Base-by-base conservation (phyloP, 2,888 invertebrate species). In the Stenichneumon culpator region DNA sequence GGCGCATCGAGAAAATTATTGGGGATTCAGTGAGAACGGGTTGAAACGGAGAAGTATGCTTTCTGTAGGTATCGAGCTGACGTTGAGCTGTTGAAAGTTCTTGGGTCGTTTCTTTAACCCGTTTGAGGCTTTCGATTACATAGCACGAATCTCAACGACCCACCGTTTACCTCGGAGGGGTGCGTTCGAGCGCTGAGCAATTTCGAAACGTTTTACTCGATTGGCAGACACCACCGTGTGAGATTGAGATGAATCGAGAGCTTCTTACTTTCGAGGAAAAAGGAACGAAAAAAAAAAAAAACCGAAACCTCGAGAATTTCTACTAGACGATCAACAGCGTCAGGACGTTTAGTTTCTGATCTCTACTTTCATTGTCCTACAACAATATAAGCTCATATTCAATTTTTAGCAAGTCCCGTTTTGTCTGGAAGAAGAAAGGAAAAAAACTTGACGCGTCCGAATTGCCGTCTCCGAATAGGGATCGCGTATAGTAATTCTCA, bases 1-100 rank as follows among this genome's bases (percentile, higher is more conserved):
- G 52, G 83, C 84, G 82, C 86, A 84, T 86, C 81, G 75, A 67
- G 75, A 63, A 87, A 78, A 86, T 82, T 82, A 74, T 73, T 73
- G 68, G 50, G 52, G 57, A 81, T 67, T 79, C 39, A 19, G 28
- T 28, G 52, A 47, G 54, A 67, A 75, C 9, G 36, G 68, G 72
- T 52, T 79, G 60, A 60, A 36, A 44, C 52, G 52, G 39, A 39
- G 67, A 52, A 44, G 67, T 25, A 28, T 14, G 63, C 11, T 63
- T 25, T n/a, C 19, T 69, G 63, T 63, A 47, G n/a, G 57, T 69
- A 50, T 22, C 25, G 60, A 25, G 63, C 36, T 82, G 36, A 25
- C 28, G 65, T 79, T 67, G 36, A 79, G 70, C 70, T 57, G 75
- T 39, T 67, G 74, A 86, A 83, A 82, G 47, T 77, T 77, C 67